A percentile compares a stretch with the other conserved stretches of the same genome.
phyloP scores from a whole-genome alignment of 2,888 invertebrate species.

The Conops quadrifasciatus region DNA sequence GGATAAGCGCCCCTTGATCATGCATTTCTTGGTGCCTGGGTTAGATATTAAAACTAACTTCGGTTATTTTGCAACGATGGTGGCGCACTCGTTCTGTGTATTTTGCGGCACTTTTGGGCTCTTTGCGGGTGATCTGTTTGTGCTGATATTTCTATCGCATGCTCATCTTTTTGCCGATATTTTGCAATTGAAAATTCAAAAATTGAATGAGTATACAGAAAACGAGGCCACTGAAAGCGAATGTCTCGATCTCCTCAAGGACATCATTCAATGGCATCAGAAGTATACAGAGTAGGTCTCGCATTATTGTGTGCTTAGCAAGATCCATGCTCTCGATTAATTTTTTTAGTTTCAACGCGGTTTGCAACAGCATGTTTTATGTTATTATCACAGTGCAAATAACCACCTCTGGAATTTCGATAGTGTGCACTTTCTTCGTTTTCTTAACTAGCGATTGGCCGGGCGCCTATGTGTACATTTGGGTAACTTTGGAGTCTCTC shows the following conservation, averaged over 20 bases:
- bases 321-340: no score
- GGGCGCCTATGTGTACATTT: slow-evolving; percentile 20
- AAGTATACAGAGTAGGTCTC: slow-evolving; percentile 7
- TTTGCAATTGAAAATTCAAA: slow-evolving; percentile 17
- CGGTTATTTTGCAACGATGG: slow-evolving; percentile 26
- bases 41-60: slow-evolving; percentile 20
- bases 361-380: slow-evolving; percentile 46
- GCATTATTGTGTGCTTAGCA: no score
- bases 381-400: slow-evolving; percentile 19
- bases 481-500: background rate
- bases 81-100: slow-evolving; percentile 28
- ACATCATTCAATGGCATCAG: slow-evolving; percentile 22
- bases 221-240: background rate
- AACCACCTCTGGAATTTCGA: slow-evolving; percentile 27
- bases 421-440: slow-evolving; percentile 18
- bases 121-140: slow-evolving; percentile 36
- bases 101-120: slow-evolving; percentile 36
- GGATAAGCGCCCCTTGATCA: slow-evolving; percentile 27
- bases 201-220: background rate
- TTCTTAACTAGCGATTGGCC: slow-evolving; percentile 18
- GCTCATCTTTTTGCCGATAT: slow-evolving; percentile 18
- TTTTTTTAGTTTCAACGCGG: slow-evolving; percentile 42
- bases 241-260: background rate
- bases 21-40: slow-evolving; percentile 37
- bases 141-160: slow-evolving; percentile 24